Percentiles rank a stretch among this genome's conserved stretches.
These are phyloP conservation scores for Rhynchonycteris naso DNA, from an alignment of 2,797 vertebrate species.

Conservation along the genomic window DNA sequence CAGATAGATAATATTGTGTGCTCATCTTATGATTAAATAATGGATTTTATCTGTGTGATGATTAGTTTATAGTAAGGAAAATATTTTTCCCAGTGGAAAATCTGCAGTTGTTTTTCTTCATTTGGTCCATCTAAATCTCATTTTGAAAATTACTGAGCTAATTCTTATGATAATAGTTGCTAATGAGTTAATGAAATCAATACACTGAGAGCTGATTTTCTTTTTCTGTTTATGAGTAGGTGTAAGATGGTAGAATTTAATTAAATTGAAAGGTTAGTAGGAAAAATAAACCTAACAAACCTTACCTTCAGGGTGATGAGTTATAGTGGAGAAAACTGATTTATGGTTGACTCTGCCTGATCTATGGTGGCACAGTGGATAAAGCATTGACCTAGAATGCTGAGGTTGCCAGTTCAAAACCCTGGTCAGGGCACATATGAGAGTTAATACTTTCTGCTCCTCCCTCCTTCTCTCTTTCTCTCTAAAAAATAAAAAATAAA, in stretches of 20 bases:
- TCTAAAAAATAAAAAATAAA: no score
- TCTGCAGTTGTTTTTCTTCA: constrained; percentile 46
- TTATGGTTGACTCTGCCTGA: not conserved
- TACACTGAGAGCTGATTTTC: constrained; percentile 1
- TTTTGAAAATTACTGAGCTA: constrained; percentile 51
- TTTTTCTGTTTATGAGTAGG: not conserved
- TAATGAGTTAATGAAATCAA: constrained; percentile 55
- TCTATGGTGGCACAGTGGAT: no score
- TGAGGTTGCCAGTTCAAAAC: no score
- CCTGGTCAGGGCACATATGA: no score
- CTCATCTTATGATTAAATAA: constrained; percentile 30
- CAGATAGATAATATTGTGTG: not conserved
- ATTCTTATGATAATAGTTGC: constrained; percentile 45
- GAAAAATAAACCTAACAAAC: not conserved
- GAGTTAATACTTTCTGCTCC: no score
- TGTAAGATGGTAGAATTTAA: constrained; percentile 29
- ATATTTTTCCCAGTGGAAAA: constrained; percentile 5
- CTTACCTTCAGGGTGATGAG: not conserved
- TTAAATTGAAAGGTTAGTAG: not conserved
- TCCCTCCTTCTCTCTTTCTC: no score
- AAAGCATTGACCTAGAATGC: no score
- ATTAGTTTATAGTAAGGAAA: constrained; percentile 19
- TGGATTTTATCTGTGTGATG: constrained; percentile 1
- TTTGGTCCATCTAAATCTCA: constrained; percentile 57
- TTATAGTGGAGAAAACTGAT: not conserved